Evolutionary conservation across 2,888 invertebrate species (phyloP), one percentile per base, ranked within the genome.

Genomic region (Torymus auratus): DNA sequence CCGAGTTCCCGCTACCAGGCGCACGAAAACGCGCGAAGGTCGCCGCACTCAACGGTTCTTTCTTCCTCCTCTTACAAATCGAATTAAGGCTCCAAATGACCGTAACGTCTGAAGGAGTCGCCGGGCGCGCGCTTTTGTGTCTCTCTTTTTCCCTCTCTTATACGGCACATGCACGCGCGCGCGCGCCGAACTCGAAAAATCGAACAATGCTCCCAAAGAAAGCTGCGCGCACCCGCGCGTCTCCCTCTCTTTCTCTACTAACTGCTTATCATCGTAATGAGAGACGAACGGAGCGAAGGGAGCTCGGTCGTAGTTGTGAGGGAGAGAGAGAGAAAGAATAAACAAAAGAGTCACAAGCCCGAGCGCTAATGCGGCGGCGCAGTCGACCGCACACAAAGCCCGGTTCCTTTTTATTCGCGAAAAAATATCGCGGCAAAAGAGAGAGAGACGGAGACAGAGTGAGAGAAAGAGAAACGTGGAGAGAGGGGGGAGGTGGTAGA

Each of bases 221-320:
- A 23, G 15, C 41, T 41, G 41, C 41, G 41, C 41, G 41, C 41
- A 41, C 41, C 7, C 41, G 41, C 41, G 41, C 7, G 7, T 41
- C 41, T 41, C 41, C 7, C 41, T 41, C 41, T 7, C 7, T 41
- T 10, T 41, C 41, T 41, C 41, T 41, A 41, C 80, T 50, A 77
- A 64, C 56, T 23, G 71, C 71, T 70, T 75, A 72, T 75, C 69
- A 50, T 67, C 74, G 78, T 62, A 70, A 73, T 64, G 20, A 67
- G 62, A 58, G 12, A 50, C 41, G 71, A 69, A 50, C 55, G 56
- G 76, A 65, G 73, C 62, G 52, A 50, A 76, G 60, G 50, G 12
- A 55, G 76, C 56, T 15, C 10, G 15, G 20, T 4, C 5, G 7
- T 41, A 41, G 41, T 41, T 7, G 41, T 7, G 41, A n/a, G n/a